Percentiles rank a stretch among this genome's conserved stretches.
Evolutionary conservation across 2,797 vertebrate species (phyloP).

Genomic region (Gymnocypris eckloni): DNA sequence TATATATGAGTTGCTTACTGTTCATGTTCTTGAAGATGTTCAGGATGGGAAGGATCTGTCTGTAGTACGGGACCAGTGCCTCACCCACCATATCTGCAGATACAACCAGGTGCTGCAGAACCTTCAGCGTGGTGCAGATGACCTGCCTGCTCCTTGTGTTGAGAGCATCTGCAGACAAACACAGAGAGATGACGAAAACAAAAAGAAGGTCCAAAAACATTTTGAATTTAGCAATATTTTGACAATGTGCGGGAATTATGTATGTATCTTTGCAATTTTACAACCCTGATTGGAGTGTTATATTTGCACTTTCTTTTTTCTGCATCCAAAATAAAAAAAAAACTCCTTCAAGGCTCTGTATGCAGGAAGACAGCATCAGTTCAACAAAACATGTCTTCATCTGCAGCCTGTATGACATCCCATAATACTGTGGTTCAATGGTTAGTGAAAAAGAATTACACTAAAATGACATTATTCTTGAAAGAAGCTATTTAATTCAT

Average conservation of each 20-base stretch:
- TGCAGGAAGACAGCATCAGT: background rate
- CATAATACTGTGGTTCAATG: conserved; percentile 14
- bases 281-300: background rate
- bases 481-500: background rate
- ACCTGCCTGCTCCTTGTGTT: conserved; percentile 89
- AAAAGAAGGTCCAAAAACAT: background rate
- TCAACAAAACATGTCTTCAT: background rate
- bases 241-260: background rate
- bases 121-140: conserved; percentile 90
- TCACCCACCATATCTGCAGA: conserved; percentile 85
- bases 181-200: conserved; percentile 8
- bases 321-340: background rate
- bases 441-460: conserved; percentile 8
- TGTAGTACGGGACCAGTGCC: conserved; percentile 90
- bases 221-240: background rate
- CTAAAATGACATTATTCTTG: background rate
- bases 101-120: conserved; percentile 90
- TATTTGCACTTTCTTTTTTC: background rate
- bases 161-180: conserved; percentile 81
- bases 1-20: conserved; percentile 76
- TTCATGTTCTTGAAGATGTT: conserved; percentile 96
- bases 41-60: conserved; percentile 91
- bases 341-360: background rate
- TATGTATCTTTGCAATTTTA: background rate
- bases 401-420: background rate